Evolutionary conservation across 2,888 invertebrate species (phyloP), one percentile per base, ranked within the genome.

Genomic region (Callimorpha dominula): DNA sequence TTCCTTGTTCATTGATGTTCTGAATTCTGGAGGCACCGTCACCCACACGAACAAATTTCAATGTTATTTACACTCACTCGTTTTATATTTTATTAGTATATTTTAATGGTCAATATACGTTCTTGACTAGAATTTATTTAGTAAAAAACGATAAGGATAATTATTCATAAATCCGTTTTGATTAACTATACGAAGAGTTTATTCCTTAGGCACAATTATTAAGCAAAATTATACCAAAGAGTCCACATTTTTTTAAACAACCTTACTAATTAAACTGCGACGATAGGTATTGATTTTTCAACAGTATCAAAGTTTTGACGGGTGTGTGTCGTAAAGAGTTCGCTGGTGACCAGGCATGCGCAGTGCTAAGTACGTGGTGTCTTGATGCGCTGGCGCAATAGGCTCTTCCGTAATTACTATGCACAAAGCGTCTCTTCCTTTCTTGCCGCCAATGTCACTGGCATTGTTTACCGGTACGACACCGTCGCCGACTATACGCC

Each of bases 381-480:
- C 78, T 79, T 80, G 78, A 76, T 81, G 78, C 78, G 76, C 65
- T 74, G 76, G 78, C 84, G 77, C 76, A 75, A 57, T 80, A 88
- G 87, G 89, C 87, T 87, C 86, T 71, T 83, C 77, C 84, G 77
- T 84, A 81, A 91, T 95, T 95, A 92, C 84, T 93, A 95, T 95
- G 92, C 95, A 86, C 67, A 83, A 73, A 77, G 88, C 91, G 95
- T 94, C 84, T 89, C 93, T 93, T 94, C 95, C 95, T 94, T 95
- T 94, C 94, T 94, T 94, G 90, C 94, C 92, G 91, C 92, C 94
- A 94, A 93, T 95, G 94, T 90, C 93, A 91, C 89, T 88, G 86
- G 92, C 91, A 94, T 95, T 94, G 94, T 95, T 92, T 86, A 89
- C 86, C 88, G 89, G 77, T 88, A 83, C 88, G 86, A 80, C 86